Evolutionary conservation across 1,140 invertebrate species (phyloP).

Genomic region (Stegodyphus dumicola): DNA sequence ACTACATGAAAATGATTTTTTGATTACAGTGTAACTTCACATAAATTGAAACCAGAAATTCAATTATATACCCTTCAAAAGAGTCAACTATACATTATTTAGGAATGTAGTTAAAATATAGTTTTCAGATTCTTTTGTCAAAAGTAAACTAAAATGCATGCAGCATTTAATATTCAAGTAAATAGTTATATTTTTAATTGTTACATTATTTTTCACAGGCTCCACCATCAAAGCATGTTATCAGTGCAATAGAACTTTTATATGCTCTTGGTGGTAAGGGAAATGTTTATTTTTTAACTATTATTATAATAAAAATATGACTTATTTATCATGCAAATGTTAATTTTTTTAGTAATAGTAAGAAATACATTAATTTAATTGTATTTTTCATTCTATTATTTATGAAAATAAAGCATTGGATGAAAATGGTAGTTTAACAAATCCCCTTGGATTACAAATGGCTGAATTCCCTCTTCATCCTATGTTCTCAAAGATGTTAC

Average conservation of each 20-base stretch:
- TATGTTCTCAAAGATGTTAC: slow-evolving; percentile 87
- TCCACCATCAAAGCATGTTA: slow-evolving; percentile 89
- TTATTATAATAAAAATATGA: neutral
- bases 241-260: slow-evolving; percentile 86
- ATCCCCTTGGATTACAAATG: slow-evolving; percentile 84
- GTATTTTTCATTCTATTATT: neutral
- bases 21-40: too few species aligned
- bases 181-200: too few species aligned
- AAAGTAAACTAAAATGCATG: too few species aligned
- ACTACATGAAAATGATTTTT: too few species aligned
- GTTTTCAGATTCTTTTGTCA: too few species aligned
- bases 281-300: slow-evolving; percentile 1
- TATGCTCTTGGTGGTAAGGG: slow-evolving; percentile 79
- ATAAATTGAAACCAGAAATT: too few species aligned
- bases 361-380: neutral
- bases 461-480: slow-evolving; percentile 93
- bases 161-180: too few species aligned
- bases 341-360: neutral
- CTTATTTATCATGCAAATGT: neutral
- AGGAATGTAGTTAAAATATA: neutral
- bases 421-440: slow-evolving; percentile 81
- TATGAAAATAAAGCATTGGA: slow-evolving; percentile 76
- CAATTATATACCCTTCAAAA: too few species aligned
- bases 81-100: too few species aligned
- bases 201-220: slow-evolving; percentile 73